Conservation (phyloP, 2,888 invertebrate species). For the Parasteatoda lunata region DNA sequence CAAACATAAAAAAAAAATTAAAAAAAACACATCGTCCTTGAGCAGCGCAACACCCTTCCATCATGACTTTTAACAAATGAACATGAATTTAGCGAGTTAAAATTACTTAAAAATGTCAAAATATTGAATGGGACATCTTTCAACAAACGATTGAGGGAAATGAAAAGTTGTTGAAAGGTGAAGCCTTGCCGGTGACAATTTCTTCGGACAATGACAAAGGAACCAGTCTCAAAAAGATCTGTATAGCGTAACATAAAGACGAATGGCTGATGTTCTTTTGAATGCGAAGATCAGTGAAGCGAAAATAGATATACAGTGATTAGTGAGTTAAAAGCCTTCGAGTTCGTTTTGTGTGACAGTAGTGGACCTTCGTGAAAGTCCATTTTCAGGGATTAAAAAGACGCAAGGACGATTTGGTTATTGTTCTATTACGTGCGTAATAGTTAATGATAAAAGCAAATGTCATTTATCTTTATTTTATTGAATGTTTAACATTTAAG, state of each 20-base stretch:
- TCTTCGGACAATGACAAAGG: neutral
- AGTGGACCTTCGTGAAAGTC: constrained; percentile 25
- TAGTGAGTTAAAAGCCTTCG: constrained; percentile 25
- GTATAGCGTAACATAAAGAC: neutral
- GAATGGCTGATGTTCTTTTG: constrained; percentile 7
- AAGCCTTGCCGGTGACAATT: neutral
- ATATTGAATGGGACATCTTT: constrained; percentile 18
- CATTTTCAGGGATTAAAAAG: constrained; percentile 25
- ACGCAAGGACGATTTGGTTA: constrained; percentile 20
- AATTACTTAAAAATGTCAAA: constrained; percentile 8
- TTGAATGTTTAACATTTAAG: too few relatives aligned
- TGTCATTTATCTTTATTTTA: too few relatives aligned
- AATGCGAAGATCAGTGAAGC: constrained; percentile 21
- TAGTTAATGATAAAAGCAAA: neutral
- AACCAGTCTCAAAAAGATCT: neutral
- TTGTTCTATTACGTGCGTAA: neutral
- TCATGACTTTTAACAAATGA: too few relatives aligned
- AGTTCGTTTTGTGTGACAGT: constrained; percentile 2
- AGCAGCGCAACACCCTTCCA: too few relatives aligned
- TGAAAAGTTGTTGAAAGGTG: neutral
- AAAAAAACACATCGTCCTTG: too few relatives aligned
- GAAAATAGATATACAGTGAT: constrained; percentile 12
- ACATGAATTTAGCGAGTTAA: too few relatives aligned
- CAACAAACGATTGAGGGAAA: neutral
- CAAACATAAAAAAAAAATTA: too few relatives aligned